Base-by-base conservation (phyloP, 2,113 vertebrate species). In the Catharus bicknelli region DNA sequence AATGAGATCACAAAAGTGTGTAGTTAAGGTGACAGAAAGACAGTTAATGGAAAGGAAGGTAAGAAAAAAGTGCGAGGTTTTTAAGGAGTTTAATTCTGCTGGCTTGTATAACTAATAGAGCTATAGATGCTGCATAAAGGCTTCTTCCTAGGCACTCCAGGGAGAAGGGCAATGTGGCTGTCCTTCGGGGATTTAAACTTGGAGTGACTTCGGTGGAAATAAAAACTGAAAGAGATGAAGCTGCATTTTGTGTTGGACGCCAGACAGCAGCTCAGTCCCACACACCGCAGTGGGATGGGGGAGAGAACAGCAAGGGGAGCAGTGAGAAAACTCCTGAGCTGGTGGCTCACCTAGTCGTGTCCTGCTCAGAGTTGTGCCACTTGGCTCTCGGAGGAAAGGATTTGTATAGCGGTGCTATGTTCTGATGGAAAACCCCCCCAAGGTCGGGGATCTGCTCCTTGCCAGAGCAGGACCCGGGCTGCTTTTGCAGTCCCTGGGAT, bases 281-380 rank as follows among this genome's bases (percentile, higher is more conserved):
- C 13, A 1, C 3, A 10, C 47, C 21, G 4, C 0, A 0, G 13
- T 30, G 34, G 17, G 20, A 10, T 26, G 22, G 32, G 16, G 16
- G 38, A 27, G 27, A 43, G 50, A n/a, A 20, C 3, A 4, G 15
- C 4, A 69, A 53, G 22, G 26, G n/a, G 12, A 20, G 9, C 36
- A 34, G 38, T 16, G 61, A 30, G 50, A 27, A 38, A 32, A 27
- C 3, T 19, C 0, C 0, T 7, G 38, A 13, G 16, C 38, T 23
- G 27, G 6, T 48, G 5, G 4, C 6, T 48, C 55, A 6, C 34
- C 25, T 5, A 1, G 20, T 4, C 7, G 29, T 1, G 7, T 11
- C 51, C 25, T 47, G 29, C 19, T 69, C 30, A 9, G 20, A n/a
- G 48, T 26, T 79, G 7, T 27, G 14, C 22, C 32, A 0, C 40